Percentiles rank a stretch among this genome's conserved stretches.
These are phyloP conservation scores for Mythimna albipuncta DNA, from an alignment of 2,888 invertebrate species.

Conservation along the genomic window DNA sequence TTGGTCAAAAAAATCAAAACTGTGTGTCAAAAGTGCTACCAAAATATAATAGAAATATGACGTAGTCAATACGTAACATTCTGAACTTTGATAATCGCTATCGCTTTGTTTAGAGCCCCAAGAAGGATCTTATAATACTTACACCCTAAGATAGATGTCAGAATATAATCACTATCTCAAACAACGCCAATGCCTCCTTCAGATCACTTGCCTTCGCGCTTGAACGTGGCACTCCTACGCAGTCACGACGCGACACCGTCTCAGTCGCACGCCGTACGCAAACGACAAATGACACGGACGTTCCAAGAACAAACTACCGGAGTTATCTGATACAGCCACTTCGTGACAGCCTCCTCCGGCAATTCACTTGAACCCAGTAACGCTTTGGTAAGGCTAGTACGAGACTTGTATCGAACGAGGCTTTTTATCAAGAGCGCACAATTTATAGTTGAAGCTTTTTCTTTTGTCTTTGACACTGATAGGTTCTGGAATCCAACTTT, in stretches of 20 bases:
- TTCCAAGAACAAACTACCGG: conserved; percentile 86
- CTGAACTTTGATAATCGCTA: neutral
- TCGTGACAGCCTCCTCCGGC: conserved; percentile 83
- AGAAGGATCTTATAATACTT: neutral
- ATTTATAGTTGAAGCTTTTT: conserved; percentile 35
- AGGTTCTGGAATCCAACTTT: conserved; percentile 9
- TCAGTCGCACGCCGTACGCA: conserved; percentile 71
- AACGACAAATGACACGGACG: conserved; percentile 85
- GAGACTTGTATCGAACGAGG: conserved; percentile 27
- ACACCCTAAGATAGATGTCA: neutral
- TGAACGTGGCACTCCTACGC: conserved; percentile 80
- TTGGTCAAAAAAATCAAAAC: neutral
- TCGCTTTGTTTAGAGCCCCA: neutral
- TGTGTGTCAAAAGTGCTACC: neutral
- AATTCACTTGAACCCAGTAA: conserved; percentile 71
- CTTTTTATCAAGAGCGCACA: conserved; percentile 38
- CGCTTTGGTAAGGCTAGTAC: conserved; percentile 39
- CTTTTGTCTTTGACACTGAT: conserved; percentile 25
- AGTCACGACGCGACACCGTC: conserved; percentile 77
- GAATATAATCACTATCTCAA: conserved; percentile 17
- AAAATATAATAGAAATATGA: too few relatives aligned
- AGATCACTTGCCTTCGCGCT: conserved; percentile 56
- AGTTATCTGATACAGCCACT: conserved; percentile 87
- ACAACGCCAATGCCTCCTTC: conserved; percentile 48
- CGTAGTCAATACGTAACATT: neutral